Evolutionary conservation across 2,113 vertebrate genomes (phyloP).

Genomic region (Onychostoma macrolepis): DNA sequence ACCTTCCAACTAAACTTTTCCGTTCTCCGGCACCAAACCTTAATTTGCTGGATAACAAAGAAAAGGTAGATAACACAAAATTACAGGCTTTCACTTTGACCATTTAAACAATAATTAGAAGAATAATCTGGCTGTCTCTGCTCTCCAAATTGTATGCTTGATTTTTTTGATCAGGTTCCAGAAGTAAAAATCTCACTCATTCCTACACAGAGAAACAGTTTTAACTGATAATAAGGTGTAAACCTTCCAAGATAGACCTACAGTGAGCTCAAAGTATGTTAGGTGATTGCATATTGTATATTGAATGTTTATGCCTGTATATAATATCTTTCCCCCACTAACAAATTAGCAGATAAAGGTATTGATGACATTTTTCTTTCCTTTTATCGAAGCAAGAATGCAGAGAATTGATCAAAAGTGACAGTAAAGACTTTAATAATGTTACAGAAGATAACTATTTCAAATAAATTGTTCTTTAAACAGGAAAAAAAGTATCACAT

Average conservation of each 20-base stretch:
- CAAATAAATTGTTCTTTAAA: too few species aligned
- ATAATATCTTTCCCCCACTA: too few species aligned
- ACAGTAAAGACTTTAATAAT: too few species aligned
- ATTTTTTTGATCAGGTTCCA: neutral
- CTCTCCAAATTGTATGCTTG: neutral
- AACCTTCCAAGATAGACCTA: neutral
- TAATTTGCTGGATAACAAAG: slow-evolving; percentile 74
- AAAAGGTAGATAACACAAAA: slow-evolving; percentile 38
- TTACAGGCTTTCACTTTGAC: neutral
- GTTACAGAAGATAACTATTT: too few species aligned
- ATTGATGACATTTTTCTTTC: too few species aligned
- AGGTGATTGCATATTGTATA: too few species aligned
- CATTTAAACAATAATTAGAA: neutral
- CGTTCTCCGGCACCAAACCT: slow-evolving; percentile 76
- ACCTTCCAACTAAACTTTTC: slow-evolving; percentile 88
- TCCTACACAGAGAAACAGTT: neutral
- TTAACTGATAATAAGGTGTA: neutral
- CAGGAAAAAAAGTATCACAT: too few species aligned
- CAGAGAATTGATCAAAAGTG: too few species aligned
- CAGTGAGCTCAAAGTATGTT: too few species aligned
- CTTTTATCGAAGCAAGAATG: too few species aligned
- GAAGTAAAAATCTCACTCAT: neutral
- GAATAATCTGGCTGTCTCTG: neutral
- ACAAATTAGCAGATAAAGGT: too few species aligned
- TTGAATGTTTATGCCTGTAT: too few species aligned